Conservation (phyloP, 1,140 invertebrate species). For the Thalassaphorura encarpata region DNA sequence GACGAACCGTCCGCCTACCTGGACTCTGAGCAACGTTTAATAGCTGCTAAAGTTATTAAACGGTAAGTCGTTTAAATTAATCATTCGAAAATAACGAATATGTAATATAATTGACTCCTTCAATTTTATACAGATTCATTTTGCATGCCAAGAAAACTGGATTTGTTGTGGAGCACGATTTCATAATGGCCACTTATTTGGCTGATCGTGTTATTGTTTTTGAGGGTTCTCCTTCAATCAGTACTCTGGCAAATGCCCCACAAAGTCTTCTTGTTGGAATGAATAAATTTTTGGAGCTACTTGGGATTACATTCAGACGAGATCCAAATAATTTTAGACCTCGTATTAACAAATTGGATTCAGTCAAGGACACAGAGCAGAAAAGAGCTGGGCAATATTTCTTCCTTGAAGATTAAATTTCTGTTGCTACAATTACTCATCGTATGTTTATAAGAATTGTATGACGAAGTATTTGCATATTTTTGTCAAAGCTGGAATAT, state of each 20-base stretch:
- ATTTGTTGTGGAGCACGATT: conserved; percentile 99
- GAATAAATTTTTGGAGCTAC: conserved; percentile 93
- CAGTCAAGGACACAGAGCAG: conserved; percentile 96
- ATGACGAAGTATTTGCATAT: too few species aligned
- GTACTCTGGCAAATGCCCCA: conserved; percentile 80
- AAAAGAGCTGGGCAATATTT: conserved; percentile 96
- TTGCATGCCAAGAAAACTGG: conserved; percentile 98
- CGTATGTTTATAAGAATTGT: too few species aligned
- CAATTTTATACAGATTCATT: conserved; percentile 67
- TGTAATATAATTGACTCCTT: too few species aligned
- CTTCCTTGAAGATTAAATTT: conserved; percentile 87
- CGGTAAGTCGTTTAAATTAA: conserved; percentile 47
- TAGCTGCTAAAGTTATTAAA: conserved; percentile 98
- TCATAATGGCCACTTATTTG: conserved; percentile 99
- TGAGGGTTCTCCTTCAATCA: conserved; percentile 81
- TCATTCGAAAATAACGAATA: not conserved
- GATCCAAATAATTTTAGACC: conserved; percentile 99
- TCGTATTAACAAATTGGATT: conserved; percentile 93
- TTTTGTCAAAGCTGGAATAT: too few species aligned
- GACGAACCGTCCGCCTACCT: conserved; percentile 99
- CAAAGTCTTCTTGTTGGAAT: conserved; percentile 93
- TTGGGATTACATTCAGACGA: conserved; percentile 95
- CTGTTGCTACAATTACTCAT: too few species aligned
- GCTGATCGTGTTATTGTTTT: conserved; percentile 98
- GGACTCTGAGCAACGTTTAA: conserved; percentile 99